phyloP scores from a whole-genome alignment of 1,140 invertebrate species.

The Eumaeus atala region DNA sequence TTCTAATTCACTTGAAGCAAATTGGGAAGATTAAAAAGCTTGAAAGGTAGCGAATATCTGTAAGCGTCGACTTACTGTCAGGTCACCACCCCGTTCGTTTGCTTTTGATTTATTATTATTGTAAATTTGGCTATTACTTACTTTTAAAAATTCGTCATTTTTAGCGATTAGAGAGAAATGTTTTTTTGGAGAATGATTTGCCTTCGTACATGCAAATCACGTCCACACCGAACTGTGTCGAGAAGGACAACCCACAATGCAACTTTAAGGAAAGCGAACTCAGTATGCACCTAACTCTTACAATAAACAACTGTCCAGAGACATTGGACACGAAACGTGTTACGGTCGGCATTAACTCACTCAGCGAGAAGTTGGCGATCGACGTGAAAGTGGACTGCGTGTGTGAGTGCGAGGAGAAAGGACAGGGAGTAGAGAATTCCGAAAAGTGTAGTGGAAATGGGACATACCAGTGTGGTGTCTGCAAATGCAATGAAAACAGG shows the following conservation, averaged over 20 bases:
- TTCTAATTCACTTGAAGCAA: no score
- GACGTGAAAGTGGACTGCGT: constrained; percentile 69
- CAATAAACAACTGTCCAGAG: constrained; percentile 29
- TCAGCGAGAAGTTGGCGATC: constrained; percentile 39
- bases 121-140: no score
- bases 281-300: constrained; percentile 31
- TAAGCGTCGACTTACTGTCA: no score
- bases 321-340: constrained; percentile 22
- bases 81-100: no score
- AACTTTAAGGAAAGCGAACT: constrained; percentile 27
- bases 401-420: constrained; percentile 64
- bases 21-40: no score
- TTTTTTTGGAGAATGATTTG: constrained; percentile 29
- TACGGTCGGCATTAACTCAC: constrained; percentile 29
- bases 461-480: constrained; percentile 82
- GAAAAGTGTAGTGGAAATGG: constrained; percentile 71
- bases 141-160: no score
- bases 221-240: constrained; percentile 36
- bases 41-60: no score
- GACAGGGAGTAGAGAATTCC: constrained; percentile 58
- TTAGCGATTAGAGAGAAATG: constrained; percentile 30
- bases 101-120: no score
- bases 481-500: constrained; percentile 78
- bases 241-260: constrained; percentile 28
- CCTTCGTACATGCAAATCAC: constrained; percentile 33